Percentiles rank a stretch among this genome's conserved stretches.
Evolutionary conservation across 1,140 invertebrate genomes (phyloP).

Genomic region (Potamilus streckersoni): DNA sequence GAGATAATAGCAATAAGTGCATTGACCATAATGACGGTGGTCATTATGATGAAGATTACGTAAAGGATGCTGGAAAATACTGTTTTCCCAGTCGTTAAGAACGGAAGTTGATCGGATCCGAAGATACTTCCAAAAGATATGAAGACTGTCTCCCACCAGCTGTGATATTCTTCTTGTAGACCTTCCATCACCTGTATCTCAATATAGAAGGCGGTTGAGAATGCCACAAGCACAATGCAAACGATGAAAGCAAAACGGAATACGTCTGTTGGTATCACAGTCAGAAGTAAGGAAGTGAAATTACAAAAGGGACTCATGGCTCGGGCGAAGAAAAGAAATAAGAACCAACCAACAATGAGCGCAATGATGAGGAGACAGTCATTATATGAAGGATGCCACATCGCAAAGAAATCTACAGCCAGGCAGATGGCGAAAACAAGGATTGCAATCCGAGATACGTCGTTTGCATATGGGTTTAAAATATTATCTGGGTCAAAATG

Average conservation of each 20-base stretch:
- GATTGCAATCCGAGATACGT: conserved; percentile 35
- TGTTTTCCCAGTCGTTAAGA: conserved; percentile 37
- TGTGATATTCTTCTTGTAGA: conserved; percentile 36
- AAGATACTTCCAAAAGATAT: conserved; percentile 26
- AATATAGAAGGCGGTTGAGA: conserved; percentile 46
- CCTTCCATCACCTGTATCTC: background rate
- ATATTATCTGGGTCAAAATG: background rate
- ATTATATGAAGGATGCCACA: background rate
- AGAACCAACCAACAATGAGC: conserved; percentile 42
- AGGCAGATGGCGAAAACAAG: conserved; percentile 35
- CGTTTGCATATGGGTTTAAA: conserved; percentile 16
- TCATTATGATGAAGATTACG: conserved; percentile 41
- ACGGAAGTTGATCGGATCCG: conserved; percentile 33
- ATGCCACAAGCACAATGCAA: conserved; percentile 40
- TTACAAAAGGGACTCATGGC: conserved; percentile 36
- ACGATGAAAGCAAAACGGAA: conserved; percentile 37
- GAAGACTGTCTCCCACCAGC: conserved; percentile 44
- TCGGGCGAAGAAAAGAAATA: conserved; percentile 37
- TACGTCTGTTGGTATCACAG: conserved; percentile 40
- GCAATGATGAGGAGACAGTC: conserved; percentile 31
- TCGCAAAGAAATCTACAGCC: conserved; percentile 32
- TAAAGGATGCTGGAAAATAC: conserved; percentile 39
- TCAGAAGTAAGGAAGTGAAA: conserved; percentile 42
- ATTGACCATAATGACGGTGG: conserved; percentile 53
- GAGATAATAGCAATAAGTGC: conserved; percentile 57